phyloP scores from a whole-genome alignment of 2,113 vertebrate species.

The Rhodinocichla rosea region DNA sequence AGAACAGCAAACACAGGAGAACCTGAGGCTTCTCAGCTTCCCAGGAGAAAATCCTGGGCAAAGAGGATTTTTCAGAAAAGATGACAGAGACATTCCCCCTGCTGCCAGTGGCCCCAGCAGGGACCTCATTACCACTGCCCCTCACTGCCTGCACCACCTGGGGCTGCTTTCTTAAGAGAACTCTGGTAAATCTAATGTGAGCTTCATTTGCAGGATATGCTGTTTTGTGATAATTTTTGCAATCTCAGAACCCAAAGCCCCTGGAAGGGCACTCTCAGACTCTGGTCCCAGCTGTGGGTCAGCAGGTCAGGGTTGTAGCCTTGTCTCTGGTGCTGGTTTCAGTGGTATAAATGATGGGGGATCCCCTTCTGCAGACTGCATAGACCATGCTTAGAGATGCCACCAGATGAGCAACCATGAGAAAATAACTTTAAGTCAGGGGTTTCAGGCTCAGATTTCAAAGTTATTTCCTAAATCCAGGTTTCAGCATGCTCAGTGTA shows the following conservation, averaged over 20 bases:
- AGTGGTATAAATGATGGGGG: not conserved
- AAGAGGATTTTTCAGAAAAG: too few relatives aligned
- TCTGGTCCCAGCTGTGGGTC: not conserved
- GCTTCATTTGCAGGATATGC: not conserved
- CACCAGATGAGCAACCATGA: not conserved
- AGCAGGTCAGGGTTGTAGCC: not conserved
- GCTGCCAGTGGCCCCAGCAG: not conserved
- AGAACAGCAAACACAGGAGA: too few relatives aligned
- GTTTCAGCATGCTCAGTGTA: not conserved
- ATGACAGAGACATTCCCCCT: not conserved
- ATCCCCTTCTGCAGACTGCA: not conserved
- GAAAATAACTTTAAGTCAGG: not conserved
- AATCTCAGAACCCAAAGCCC: not conserved
- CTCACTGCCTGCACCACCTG: not conserved
- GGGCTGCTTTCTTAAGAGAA: not conserved
- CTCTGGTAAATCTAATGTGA: fast-evolving
- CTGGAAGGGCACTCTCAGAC: not conserved
- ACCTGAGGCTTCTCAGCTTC: too few relatives aligned
- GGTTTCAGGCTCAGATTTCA: not conserved
- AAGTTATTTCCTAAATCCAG: not conserved
- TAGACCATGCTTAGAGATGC: not conserved
- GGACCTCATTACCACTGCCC: not conserved
- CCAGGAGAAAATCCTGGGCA: too few relatives aligned
- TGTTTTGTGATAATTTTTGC: not conserved
- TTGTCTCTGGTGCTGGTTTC: not conserved